phyloP scores from a whole-genome alignment of 2,888 invertebrate species.

The Hydriomena furcata region DNA sequence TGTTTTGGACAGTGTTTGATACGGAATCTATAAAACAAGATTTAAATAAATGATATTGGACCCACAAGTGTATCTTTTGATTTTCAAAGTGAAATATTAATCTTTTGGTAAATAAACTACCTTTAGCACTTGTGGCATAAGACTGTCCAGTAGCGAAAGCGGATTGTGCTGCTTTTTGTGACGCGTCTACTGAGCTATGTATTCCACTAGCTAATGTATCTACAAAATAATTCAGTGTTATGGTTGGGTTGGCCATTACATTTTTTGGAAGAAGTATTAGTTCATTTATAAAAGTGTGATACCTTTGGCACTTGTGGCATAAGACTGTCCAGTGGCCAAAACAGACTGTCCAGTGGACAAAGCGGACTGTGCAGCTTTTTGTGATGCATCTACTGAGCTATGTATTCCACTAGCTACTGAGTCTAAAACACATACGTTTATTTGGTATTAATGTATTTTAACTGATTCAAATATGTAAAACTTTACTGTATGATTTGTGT shows the following conservation, averaged over 20 bases:
- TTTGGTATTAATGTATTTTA: too few relatives aligned
- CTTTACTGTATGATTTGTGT: too few relatives aligned
- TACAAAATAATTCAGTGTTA: conserved; percentile 43
- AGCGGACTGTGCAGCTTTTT: conserved; percentile 56
- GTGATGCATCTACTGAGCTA: conserved; percentile 54
- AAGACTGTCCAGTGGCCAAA: conserved; percentile 52
- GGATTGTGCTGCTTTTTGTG: conserved; percentile 55
- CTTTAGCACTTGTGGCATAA: too few relatives aligned
- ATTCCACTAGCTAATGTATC: conserved; percentile 57
- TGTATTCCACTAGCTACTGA: conserved; percentile 52
- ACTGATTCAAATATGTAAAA: too few relatives aligned
- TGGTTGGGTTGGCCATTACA: too few relatives aligned
- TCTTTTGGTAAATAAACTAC: too few relatives aligned
- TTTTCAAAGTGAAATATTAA: background rate
- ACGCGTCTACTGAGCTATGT: conserved; percentile 52
- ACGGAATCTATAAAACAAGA: conserved; percentile 48
- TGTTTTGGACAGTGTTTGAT: conserved; percentile 49
- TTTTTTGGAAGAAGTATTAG: too few relatives aligned
- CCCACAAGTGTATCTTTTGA: too few relatives aligned
- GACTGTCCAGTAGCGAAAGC: conserved; percentile 50
- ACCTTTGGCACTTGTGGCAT: conserved; percentile 39
- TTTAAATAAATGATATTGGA: background rate
- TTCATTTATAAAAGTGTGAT: too few relatives aligned
- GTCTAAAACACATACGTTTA: conserved; percentile 48
- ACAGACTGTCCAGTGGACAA: conserved; percentile 52